A percentile compares a stretch with the other conserved stretches of the same genome.
phyloP scores from a whole-genome alignment of 2,113 vertebrate genomes.

The Trogon melanurus region DNA sequence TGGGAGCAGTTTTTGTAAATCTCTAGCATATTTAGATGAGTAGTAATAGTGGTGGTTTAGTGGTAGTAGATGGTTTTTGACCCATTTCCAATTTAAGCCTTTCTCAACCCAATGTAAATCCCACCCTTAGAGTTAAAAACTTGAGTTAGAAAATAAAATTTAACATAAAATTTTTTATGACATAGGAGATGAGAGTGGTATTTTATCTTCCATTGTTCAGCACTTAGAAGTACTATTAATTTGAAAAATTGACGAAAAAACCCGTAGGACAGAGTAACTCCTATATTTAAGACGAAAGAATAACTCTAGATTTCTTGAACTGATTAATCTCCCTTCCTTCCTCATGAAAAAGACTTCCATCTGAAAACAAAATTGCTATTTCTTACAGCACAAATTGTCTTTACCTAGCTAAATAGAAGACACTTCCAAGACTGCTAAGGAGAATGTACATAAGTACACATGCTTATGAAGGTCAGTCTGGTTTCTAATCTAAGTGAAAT shows the following conservation, averaged over 20 bases:
- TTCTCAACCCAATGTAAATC: slow-evolving; percentile 14
- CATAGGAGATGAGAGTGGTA: slow-evolving; percentile 18
- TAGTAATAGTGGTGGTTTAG: neutral
- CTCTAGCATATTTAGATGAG: slow-evolving; percentile 2
- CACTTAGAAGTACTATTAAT: neutral
- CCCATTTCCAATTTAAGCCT: slow-evolving; percentile 19
- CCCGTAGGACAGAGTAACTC: neutral
- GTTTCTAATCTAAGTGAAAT: slow-evolving; percentile 49
- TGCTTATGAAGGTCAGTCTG: slow-evolving; percentile 37
- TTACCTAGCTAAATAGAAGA: slow-evolving; percentile 5
- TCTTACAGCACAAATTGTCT: neutral
- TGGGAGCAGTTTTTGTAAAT: neutral
- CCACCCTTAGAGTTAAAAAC: slow-evolving; percentile 25
- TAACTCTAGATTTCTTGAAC: neutral
- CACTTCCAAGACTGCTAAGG: neutral
- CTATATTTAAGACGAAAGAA: neutral
- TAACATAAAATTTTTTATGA: slow-evolving; percentile 24
- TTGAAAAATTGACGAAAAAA: slow-evolving; percentile 13
- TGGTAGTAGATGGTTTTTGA: slow-evolving; percentile 23
- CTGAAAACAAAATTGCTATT: neutral
- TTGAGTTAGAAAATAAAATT: slow-evolving; percentile 54
- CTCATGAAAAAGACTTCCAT: neutral
- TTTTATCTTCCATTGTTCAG: slow-evolving; percentile 38
- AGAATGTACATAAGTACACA: slow-evolving; percentile 1
- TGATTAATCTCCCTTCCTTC: slow-evolving; percentile 2